Base-by-base conservation (phyloP, 2,888 invertebrate genomes). In the Drosophila anomelani region DNA sequence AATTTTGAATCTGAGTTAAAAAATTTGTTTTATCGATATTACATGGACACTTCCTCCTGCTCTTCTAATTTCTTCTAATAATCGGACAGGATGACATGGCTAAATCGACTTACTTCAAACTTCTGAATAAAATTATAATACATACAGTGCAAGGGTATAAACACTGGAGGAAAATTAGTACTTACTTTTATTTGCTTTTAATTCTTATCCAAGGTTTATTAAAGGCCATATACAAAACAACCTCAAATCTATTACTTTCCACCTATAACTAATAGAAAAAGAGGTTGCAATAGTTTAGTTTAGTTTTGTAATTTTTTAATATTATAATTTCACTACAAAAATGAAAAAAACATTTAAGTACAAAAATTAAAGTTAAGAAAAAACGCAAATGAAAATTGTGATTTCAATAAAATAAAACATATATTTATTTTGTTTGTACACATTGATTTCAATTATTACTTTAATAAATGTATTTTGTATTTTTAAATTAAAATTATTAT, bases 221-320 rank as follows among this genome's bases (percentile, higher is more conserved):
- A 34, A 59, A 54, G 63, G 44, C 57, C 46, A 58, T 58, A 55
- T 15, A 44, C 34, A 51, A 51, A 56, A 44, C 55, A 54, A 17
- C 49, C 49, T 76, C 67, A 59, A 64, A 57, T 63, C 49, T 34
- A 34, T 85, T 77, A 87, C 69, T 88, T 88, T 59, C 89, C 87
- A 79, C 87, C 87, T 79, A 88, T 87, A 88, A 87, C 88, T 88
- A 76, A 78, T 79, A 76, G 77, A 75, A 76, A 32, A 66, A 54
- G 44, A 41, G 68, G 68, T 55, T 57, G 12, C 67, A 79, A 41
- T 17, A 23, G 23, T 51, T 34, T 46, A 53, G 38, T 29, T 23
- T 23, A 23, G 23, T 23, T 23, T 23, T 23, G 17, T 32, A 32
- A n/a, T 32, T 29, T 43, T 5, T 10, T 3, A 41, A 36, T 26